Evolutionary conservation across 2,113 vertebrate species (phyloP).

Genomic region (Crotalus helleri): DNA sequence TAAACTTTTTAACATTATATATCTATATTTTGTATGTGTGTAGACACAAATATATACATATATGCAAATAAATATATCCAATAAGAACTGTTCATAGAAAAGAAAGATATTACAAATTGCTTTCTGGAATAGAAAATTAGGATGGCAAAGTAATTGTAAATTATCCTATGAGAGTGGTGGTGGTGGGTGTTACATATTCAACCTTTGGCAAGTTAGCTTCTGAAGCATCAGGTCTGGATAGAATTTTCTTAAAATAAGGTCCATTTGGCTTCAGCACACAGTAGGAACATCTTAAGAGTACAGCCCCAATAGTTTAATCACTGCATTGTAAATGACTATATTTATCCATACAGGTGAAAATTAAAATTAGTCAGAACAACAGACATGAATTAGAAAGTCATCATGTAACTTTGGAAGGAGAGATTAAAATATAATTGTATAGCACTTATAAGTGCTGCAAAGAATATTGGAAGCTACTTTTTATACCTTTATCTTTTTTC

Average conservation of each 20-base stretch:
- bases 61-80: background rate
- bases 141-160: background rate
- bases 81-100: background rate
- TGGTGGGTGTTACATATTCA: background rate
- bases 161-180: background rate
- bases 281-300: background rate
- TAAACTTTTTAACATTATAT: background rate
- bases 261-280: background rate
- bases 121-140: background rate
- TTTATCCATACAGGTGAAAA: background rate
- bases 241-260: background rate
- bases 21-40: background rate
- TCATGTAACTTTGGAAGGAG: background rate
- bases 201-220: background rate
- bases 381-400: background rate
- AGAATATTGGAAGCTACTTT: background rate
- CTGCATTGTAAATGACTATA: background rate
- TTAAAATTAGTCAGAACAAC: background rate
- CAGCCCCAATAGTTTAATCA: background rate
- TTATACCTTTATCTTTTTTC: background rate
- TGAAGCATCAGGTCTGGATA: background rate
- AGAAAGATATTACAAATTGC: background rate
- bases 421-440: background rate
- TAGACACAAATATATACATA: background rate
- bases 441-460: background rate